Evolutionary conservation across 2,797 vertebrate species (phyloP).

Genomic region (Cirrhinus molitorella): DNA sequence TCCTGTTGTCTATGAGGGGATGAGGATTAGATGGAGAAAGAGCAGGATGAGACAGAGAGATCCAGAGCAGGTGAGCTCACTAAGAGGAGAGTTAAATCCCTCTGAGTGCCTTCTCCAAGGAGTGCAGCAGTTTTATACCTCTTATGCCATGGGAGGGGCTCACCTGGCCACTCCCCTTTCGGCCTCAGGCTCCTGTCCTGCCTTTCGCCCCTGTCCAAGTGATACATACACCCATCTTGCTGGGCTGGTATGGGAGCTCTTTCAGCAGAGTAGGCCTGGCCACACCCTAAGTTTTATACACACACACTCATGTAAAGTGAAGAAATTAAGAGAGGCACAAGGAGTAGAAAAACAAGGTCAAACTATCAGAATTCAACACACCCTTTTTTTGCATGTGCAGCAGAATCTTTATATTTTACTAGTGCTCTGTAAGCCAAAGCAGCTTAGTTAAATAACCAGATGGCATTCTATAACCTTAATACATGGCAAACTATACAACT

Average conservation of each 20-base stretch:
- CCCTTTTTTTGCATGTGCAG: background rate
- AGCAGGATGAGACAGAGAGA: conserved; percentile 62
- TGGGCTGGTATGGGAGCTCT: conserved; percentile 50
- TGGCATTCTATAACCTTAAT: conserved; percentile 3
- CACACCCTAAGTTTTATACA: conserved; percentile 46
- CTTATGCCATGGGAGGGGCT: conserved; percentile 59
- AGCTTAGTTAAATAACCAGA: conserved; percentile 3
- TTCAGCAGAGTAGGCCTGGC: conserved; percentile 32
- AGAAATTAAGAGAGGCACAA: conserved; percentile 5
- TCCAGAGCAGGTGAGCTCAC: conserved; percentile 73
- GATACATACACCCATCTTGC: conserved; percentile 47
- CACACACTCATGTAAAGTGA: background rate
- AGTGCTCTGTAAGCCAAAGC: background rate
- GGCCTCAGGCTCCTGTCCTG: conserved; percentile 56
- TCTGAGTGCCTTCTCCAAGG: conserved; percentile 73
- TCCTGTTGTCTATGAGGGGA: conserved; percentile 56
- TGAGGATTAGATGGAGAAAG: conserved; percentile 57
- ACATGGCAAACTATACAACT: background rate
- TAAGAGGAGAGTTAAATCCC: conserved; percentile 78
- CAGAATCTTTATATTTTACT: background rate
- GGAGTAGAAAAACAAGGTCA: conserved; percentile 8
- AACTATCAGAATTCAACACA: conserved; percentile 16
- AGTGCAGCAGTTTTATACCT: conserved; percentile 69
- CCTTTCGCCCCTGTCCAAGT: conserved; percentile 51
- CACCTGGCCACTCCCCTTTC: conserved; percentile 59